Evolutionary conservation across 2,888 invertebrate species (phyloP), one percentile per base, ranked within the genome.

Genomic region (Nemotelus nigrinus): DNA sequence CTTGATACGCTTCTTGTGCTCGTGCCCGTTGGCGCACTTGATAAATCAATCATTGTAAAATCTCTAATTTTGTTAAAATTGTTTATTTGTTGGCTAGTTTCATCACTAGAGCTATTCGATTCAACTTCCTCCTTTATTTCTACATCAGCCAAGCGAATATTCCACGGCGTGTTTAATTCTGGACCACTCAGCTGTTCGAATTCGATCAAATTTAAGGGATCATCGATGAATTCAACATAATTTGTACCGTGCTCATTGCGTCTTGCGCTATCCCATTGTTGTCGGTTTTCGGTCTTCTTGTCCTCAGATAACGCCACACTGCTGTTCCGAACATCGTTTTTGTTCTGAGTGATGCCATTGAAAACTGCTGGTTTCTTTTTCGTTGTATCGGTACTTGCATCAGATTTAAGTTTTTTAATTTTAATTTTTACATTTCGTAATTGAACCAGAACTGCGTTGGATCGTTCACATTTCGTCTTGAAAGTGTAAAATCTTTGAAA

Each of bases 381-480:
- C 5, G 8, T 39, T 7, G 53, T 50, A 50, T 68, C 53, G 6
- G 43, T 39, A 44, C 39, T 50, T 41, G 8, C 39, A 50, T 48
- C 48, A 6, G 48, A 50, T 53, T 48, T 68, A 39, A 53, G 39
- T 43, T 70, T 70, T 53, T 55, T 53, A 3, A 58, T 57, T 58
- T 72, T 60, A 10, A 58, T 3, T 47, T 72, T 57, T n/a, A 72
- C 58, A 39, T 72, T 58, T 44, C 48, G 43, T 7, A 72, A n/a
- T 45, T 60, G 58, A 4, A 10, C 45, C 44, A 72, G 25, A 45
- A 72, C 58, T n/a, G 45, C 47, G 2, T 57, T 25, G 2, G 72
- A 72, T 8, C 47, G 45, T 47, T 72, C 72, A 39, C 72, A 72
- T 44, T 72, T 72, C 5, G 60, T 45, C 44, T 72, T 72, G 44